Percentiles rank a stretch among this genome's conserved stretches.
These are phyloP conservation scores for Pavo muticus DNA, from an alignment of 2,113 vertebrate species.

Conservation along the genomic window DNA sequence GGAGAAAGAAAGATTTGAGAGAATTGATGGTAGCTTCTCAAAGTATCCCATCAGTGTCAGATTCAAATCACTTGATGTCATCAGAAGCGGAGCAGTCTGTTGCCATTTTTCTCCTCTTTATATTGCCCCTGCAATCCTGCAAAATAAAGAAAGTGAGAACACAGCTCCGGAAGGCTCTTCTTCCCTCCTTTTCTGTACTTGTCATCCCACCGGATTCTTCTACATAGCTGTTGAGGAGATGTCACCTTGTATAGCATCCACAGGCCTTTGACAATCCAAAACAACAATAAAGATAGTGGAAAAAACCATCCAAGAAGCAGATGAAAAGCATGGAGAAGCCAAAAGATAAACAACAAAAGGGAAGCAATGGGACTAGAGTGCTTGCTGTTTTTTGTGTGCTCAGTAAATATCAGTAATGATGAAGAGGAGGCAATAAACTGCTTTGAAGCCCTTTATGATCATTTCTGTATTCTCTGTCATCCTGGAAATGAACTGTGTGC, in stretches of 20 bases:
- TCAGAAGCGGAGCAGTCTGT: not conserved
- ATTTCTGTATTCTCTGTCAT: conserved; percentile 42
- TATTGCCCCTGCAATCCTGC: conserved; percentile 8
- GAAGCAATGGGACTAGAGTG: not conserved
- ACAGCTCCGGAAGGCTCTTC: conserved; percentile 29
- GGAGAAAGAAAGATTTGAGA: not conserved
- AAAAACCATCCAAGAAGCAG: not conserved
- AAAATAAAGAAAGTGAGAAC: conserved; percentile 37
- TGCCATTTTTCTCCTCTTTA: conserved; percentile 27
- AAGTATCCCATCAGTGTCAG: conserved; percentile 13
- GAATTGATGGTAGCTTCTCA: not conserved
- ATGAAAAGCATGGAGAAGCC: conserved; percentile 6
- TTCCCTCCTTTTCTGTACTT: conserved; percentile 2
- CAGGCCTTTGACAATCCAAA: conserved; percentile 28
- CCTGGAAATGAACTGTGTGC: conserved; percentile 9
- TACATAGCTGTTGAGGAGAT: conserved; percentile 13
- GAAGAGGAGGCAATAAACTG: conserved; percentile 49
- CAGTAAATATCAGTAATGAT: conserved; percentile 34
- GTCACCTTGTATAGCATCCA: conserved; percentile 8
- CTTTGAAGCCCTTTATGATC: conserved; percentile 44
- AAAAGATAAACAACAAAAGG: conserved; percentile 1
- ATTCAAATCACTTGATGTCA: not conserved
- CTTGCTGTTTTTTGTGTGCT: not conserved
- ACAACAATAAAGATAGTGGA: not conserved
- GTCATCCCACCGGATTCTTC: conserved; percentile 1